Conservation (phyloP, 1,140 invertebrate species). For the Grapholita molesta region DNA sequence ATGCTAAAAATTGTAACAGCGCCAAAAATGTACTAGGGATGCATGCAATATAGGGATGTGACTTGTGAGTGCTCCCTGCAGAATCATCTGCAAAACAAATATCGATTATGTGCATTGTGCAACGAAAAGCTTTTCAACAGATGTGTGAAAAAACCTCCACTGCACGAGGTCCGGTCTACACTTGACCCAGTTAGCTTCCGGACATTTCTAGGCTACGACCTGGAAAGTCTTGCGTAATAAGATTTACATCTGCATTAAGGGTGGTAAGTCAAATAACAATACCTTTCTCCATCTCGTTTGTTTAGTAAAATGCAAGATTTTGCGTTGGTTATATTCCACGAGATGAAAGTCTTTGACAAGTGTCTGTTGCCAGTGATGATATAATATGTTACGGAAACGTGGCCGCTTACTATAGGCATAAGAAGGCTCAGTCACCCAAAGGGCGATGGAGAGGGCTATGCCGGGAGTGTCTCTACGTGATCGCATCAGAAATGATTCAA, state of each 20-base stretch:
- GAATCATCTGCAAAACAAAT: neutral
- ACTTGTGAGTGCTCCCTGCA: neutral
- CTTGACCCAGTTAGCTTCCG: slow-evolving; percentile 11
- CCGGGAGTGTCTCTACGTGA: no score
- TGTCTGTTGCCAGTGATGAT: no score
- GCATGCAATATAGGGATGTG: neutral
- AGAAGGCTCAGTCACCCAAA: no score
- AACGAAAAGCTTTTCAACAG: neutral
- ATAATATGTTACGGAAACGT: no score
- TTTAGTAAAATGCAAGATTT: neutral
- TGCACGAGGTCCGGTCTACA: slow-evolving; percentile 1
- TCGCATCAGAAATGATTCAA: no score
- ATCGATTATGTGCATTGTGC: neutral
- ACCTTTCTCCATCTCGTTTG: neutral
- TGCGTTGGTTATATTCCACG: neutral
- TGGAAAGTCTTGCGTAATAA: neutral
- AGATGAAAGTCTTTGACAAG: no score
- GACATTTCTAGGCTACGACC: slow-evolving; percentile 4
- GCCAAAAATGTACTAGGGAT: neutral
- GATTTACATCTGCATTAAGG: neutral
- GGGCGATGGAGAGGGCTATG: no score
- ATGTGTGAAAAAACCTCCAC: neutral
- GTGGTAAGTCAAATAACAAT: neutral
- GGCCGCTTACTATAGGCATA: no score
- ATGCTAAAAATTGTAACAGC: neutral